These are phyloP conservation scores for Holothuria leucospilota DNA, from an alignment of 53 echinoderm and acorn worm species.

Conservation along the genomic window DNA sequence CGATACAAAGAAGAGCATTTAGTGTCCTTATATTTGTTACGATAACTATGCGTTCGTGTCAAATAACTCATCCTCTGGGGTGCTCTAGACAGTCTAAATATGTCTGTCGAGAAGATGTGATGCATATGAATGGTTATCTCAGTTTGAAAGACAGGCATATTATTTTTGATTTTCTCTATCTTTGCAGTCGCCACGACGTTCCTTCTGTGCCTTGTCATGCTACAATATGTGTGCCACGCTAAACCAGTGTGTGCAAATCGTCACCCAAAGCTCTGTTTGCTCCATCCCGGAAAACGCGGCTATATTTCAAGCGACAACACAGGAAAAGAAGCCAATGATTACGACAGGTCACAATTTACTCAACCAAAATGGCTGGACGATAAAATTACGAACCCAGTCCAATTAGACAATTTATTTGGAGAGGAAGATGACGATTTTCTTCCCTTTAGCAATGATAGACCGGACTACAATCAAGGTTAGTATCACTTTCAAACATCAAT, in stretches of 20 bases:
- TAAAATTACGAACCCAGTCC: slow-evolving; percentile 4
- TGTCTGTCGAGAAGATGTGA: no score
- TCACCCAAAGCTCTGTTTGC: slow-evolving; percentile 39
- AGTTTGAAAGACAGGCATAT: background rate
- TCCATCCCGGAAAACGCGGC: slow-evolving; percentile 42
- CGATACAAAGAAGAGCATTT: no score
- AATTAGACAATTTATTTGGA: slow-evolving; percentile 29
- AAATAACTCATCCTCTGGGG: no score
- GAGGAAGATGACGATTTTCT: slow-evolving; percentile 10
- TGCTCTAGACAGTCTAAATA: no score
- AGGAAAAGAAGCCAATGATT: background rate
- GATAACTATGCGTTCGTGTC: no score
- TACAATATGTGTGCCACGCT: slow-evolving; percentile 41
- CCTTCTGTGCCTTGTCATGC: slow-evolving; percentile 42
- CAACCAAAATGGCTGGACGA: slow-evolving; percentile 42
- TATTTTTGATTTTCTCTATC: background rate
- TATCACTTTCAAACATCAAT: background rate
- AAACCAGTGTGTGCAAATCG: background rate
- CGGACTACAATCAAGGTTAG: slow-evolving; percentile 27
- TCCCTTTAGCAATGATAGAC: slow-evolving; percentile 30
- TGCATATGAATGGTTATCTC: background rate
- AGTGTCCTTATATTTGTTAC: no score
- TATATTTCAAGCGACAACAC: slow-evolving; percentile 1
- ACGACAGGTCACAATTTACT: slow-evolving; percentile 39
- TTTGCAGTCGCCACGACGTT: slow-evolving; percentile 32